Evolutionary conservation across 2,888 invertebrate species (phyloP).

Genomic region (Drosophila cognata): DNA sequence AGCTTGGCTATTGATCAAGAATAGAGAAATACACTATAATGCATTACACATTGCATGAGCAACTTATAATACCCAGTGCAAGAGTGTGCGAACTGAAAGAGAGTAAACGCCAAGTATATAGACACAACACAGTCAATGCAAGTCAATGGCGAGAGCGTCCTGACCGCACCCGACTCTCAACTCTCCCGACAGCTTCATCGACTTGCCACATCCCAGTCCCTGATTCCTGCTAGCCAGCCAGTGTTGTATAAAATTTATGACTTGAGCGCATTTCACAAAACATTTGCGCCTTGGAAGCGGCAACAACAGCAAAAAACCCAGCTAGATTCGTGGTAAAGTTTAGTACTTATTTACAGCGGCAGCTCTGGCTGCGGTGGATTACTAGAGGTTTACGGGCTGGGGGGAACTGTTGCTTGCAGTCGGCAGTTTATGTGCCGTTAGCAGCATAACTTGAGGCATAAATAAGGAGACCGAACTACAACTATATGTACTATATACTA

Average conservation of each 20-base stretch:
- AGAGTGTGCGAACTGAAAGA: slow-evolving; percentile 27
- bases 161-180: slow-evolving; percentile 17
- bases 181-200: neutral
- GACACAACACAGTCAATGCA: slow-evolving; percentile 73
- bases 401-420: slow-evolving; percentile 48
- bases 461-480: slow-evolving; percentile 68
- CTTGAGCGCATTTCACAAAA: slow-evolving; percentile 78
- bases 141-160: slow-evolving; percentile 63
- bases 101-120: slow-evolving; percentile 68
- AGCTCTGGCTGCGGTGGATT: slow-evolving; percentile 60
- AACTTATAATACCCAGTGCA: neutral
- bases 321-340: slow-evolving; percentile 70
- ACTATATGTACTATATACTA: slow-evolving; percentile 54
- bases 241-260: slow-evolving; percentile 75
- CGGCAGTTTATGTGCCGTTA: slow-evolving; percentile 75
- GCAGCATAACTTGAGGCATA: slow-evolving; percentile 74
- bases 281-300: slow-evolving; percentile 71
- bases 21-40: neutral
- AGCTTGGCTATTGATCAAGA: neutral
- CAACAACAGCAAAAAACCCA: slow-evolving; percentile 46
- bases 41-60: neutral
- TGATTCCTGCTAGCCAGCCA: slow-evolving; percentile 33
- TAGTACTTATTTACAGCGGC: slow-evolving; percentile 72
- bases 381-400: slow-evolving; percentile 29
- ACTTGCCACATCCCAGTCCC: neutral